Conservation (phyloP, 2,797 vertebrate genomes). For the Mormyrops boulengeri region DNA sequence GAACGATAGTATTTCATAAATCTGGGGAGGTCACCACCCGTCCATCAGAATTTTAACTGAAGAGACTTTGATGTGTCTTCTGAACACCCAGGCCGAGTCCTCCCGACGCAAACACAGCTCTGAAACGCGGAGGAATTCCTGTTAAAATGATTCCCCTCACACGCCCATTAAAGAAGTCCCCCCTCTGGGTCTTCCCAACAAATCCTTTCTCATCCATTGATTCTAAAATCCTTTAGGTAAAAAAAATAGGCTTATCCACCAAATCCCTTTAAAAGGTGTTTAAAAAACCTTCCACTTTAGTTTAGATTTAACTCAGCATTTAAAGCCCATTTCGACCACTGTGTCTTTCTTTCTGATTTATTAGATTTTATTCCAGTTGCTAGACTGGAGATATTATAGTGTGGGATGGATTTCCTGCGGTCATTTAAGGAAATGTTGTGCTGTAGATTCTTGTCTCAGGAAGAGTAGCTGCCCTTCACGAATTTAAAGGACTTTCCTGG, state of each 20-base stretch:
- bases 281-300: constrained; percentile 51
- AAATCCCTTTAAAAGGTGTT: constrained; percentile 65
- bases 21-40: neutral
- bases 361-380: neutral
- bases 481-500: neutral
- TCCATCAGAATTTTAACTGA: neutral
- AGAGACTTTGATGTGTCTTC: neutral
- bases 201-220: constrained; percentile 60
- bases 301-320: constrained; percentile 37
- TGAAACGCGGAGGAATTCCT: constrained; percentile 25
- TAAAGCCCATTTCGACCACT: constrained; percentile 19
- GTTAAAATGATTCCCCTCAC: constrained; percentile 50
- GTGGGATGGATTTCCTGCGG: neutral
- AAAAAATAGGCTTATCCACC: constrained; percentile 54
- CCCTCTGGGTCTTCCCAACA: constrained; percentile 42
- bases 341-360: neutral
- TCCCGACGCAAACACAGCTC: neutral
- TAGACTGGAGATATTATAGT: neutral
- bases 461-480: neutral
- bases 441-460: neutral
- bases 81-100: neutral
- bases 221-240: constrained; percentile 54
- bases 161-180: constrained; percentile 52
- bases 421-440: neutral
- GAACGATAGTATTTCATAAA: neutral